These are phyloP conservation scores for Electrophaes corylata DNA, from an alignment of 2,888 invertebrate species.

Conservation along the genomic window DNA sequence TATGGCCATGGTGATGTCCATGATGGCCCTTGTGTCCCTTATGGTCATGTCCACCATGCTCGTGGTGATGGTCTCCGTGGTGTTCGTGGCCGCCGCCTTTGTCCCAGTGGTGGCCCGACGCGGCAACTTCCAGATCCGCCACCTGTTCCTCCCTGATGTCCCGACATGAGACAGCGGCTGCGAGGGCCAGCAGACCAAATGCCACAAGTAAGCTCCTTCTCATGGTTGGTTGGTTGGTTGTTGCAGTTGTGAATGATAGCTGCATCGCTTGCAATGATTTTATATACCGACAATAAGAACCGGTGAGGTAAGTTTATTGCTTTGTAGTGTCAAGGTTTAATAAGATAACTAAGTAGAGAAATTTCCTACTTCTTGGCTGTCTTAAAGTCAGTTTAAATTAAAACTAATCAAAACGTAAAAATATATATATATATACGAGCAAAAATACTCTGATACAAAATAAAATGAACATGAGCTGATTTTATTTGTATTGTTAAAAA, in stretches of 20 bases:
- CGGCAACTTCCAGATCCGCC: slow-evolving; percentile 82
- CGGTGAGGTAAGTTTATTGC: slow-evolving; percentile 63
- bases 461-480: no score
- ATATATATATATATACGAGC: no score
- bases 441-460: background rate
- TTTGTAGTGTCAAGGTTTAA: slow-evolving; percentile 68
- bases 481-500: no score
- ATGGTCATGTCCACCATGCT: slow-evolving; percentile 86
- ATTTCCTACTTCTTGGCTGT: slow-evolving; percentile 60
- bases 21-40: slow-evolving; percentile 88
- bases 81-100: slow-evolving; percentile 87
- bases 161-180: slow-evolving; percentile 75
- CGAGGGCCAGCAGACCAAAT: slow-evolving; percentile 76
- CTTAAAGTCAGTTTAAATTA: slow-evolving; percentile 37
- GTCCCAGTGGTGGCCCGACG: slow-evolving; percentile 66
- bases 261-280: slow-evolving; percentile 62
- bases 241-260: slow-evolving; percentile 69
- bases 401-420: background rate
- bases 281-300: slow-evolving; percentile 65
- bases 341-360: slow-evolving; percentile 48
- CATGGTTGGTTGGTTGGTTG: slow-evolving; percentile 64
- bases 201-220: slow-evolving; percentile 63
- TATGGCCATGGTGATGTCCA: slow-evolving; percentile 86
- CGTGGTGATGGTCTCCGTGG: slow-evolving; percentile 85
- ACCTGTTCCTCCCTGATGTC: slow-evolving; percentile 77